Conservation (phyloP, 2,113 vertebrate genomes). For the Indicator maculatus region DNA sequence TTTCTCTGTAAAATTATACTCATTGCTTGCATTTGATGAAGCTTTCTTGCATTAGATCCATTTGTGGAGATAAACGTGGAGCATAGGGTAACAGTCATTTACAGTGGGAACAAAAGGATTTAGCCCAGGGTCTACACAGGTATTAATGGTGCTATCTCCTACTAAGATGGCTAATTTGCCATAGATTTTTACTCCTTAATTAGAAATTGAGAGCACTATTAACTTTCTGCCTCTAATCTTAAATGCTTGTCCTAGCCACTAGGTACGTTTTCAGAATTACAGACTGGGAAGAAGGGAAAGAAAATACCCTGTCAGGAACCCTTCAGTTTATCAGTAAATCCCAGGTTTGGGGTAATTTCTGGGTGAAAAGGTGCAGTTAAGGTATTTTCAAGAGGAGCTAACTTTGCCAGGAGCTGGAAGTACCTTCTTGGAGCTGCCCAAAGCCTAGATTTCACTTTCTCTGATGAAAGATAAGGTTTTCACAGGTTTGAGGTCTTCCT, state of each 20-base stretch:
- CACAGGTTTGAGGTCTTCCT: background rate
- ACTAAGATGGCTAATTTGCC: slow-evolving; percentile 53
- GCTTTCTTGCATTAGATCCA: background rate
- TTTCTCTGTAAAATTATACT: slow-evolving; percentile 26
- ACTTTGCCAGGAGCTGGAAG: background rate
- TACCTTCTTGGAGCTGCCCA: background rate
- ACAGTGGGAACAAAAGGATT: slow-evolving; percentile 7
- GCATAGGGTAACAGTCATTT: background rate
- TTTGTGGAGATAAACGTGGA: background rate
- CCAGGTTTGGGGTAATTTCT: background rate
- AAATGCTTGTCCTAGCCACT: background rate
- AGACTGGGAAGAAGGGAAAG: background rate
- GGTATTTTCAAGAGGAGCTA: background rate
- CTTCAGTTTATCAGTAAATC: background rate
- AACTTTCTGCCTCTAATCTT: slow-evolving; percentile 53
- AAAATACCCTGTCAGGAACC: background rate
- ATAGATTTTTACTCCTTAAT: slow-evolving; percentile 64
- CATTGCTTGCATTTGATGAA: slow-evolving; percentile 29
- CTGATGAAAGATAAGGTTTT: background rate
- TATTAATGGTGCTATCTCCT: slow-evolving; percentile 39
- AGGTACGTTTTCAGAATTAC: slow-evolving; percentile 14
- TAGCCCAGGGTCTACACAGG: slow-evolving; percentile 39
- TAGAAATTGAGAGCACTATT: slow-evolving; percentile 63
- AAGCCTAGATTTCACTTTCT: background rate
- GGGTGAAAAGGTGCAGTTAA: background rate